These are phyloP conservation scores for Cichlasoma orientale DNA, from an alignment of 2,797 vertebrate genomes.

Conservation along the genomic window DNA sequence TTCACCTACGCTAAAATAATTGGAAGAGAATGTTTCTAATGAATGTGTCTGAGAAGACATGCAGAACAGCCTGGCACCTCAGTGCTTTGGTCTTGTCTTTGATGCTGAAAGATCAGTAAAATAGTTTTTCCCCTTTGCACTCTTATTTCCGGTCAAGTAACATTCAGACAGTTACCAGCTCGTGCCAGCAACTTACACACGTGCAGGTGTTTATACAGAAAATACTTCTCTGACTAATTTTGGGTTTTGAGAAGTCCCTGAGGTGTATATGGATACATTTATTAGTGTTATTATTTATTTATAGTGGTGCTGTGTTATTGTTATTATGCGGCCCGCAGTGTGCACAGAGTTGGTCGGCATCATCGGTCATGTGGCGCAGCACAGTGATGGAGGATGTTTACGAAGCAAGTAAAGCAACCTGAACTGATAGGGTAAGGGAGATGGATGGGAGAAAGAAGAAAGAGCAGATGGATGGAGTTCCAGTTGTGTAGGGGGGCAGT, in stretches of 20 bases:
- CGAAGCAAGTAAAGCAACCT: not conserved
- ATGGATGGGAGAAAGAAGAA: not conserved
- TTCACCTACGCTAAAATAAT: not conserved
- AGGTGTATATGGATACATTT: not conserved
- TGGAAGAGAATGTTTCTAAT: not conserved
- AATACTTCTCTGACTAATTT: not conserved
- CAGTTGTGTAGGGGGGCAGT: not conserved
- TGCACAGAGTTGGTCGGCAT: not conserved
- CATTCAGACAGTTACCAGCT: not conserved
- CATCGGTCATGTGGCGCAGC: not conserved
- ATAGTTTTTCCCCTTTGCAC: not conserved
- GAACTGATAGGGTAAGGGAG: not conserved
- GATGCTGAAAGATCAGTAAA: not conserved
- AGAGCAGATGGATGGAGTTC: not conserved
- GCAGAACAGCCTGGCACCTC: not conserved
- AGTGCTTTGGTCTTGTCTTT: not conserved
- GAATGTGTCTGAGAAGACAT: not conserved
- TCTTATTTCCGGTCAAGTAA: not conserved
- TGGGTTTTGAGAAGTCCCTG: not conserved
- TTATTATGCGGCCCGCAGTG: not conserved
- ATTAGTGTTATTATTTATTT: no score
- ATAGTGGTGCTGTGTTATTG: not conserved
- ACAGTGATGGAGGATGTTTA: constrained; percentile 30
- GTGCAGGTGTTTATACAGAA: not conserved
- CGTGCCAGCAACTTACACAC: not conserved